Base-by-base conservation (phyloP, 2,888 invertebrate genomes). In the Acleris laterana region DNA sequence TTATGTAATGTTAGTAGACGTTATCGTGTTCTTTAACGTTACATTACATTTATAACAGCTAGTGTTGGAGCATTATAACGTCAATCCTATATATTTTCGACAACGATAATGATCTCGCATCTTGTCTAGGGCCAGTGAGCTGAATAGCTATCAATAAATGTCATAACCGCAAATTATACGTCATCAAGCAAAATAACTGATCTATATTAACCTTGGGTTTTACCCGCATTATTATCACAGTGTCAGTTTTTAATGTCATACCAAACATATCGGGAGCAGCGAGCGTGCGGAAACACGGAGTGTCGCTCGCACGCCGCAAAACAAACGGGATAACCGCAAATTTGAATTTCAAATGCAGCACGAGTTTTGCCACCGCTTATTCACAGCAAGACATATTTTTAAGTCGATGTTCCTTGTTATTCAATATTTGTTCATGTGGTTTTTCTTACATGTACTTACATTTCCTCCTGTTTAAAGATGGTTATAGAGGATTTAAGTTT, bases 311-410 rank as follows among this genome's bases (percentile, higher is more conserved):
- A 70, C 69, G 62, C 67, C 68, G 68, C 70, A 65, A 69, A 70
- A 72, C 71, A 71, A 74, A 77, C 74, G 69, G 72, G 74, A 70
- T 72, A 72, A 70, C 69, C 72, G 59, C 70, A 66, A 46, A 77
- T 77, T 67, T 77, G 76, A 77, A 76, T 69, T 78, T 78, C 74
- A 78, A 77, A 77, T 78, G 69, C 69, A 68, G 71, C 68, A 70
- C 66, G 69, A 68, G 65, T 69, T 72, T 62, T 42, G 48, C 58
- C 60, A 48, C 56, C 61, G 51, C 56, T 61, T 61, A 56, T 25
- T 56, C 50, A 11, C 32, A 17, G 32, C 51, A 51, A 66, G 65
- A 66, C 46, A 55, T 61, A 64, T 64, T 58, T 66, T 46, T 28
- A 56, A 51, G 20, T 56, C 55, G 19, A 48, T 59, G 63, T 59